Base-by-base conservation (phyloP, 2,797 vertebrate species). In the Psittacula derbiana region DNA sequence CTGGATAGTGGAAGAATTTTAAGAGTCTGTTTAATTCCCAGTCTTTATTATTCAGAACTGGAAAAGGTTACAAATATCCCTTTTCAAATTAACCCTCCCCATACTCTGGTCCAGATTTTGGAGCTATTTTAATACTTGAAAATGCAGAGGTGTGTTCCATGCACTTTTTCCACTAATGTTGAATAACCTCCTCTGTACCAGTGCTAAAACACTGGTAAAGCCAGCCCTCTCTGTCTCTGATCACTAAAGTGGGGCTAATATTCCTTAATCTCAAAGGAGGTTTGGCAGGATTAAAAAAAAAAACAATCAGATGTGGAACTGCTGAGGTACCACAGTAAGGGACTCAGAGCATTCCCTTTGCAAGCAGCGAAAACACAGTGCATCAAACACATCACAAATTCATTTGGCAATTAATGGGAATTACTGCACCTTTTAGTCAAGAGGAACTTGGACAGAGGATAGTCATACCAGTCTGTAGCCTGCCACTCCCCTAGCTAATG, bases 291-390 rank as follows among this genome's bases (percentile, higher is more conserved):
- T 43, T 5, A 38, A 60, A 25, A 52, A 23, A 18, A n/a, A 13
- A n/a, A n/a, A 24, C 10, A 40, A 1, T 1, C 2, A 12, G 3
- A 21, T 4, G 9, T 40, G 38, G 14, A 78, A 18, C n/a, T 65
- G n/a, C 28, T 82, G 11, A 38, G 30, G 28, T 67, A 16, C 12
- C 23, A 18, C 30, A 50, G 11, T 6, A 49, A 75, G 12, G 36
- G 4, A 41, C 15, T 4, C 20, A 44, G 18, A 52, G 7, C 6
- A 23, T 52, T 78, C 19, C 8, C 5, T 76, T 62, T 55, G 40
- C 57, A 82, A 91, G 25, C 28, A 89, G 41, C 6, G 49, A 33
- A 50, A 86, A 36, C 8, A 0, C 19, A 70, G 30, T 5, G 15
- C 2, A 0, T 46, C 84, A 60, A 85, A 13, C 36, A 67, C 52